Evolutionary conservation across 92 coral and sea anemone genomes (phyloP).

Genomic region (Phenganax stokvisi): DNA sequence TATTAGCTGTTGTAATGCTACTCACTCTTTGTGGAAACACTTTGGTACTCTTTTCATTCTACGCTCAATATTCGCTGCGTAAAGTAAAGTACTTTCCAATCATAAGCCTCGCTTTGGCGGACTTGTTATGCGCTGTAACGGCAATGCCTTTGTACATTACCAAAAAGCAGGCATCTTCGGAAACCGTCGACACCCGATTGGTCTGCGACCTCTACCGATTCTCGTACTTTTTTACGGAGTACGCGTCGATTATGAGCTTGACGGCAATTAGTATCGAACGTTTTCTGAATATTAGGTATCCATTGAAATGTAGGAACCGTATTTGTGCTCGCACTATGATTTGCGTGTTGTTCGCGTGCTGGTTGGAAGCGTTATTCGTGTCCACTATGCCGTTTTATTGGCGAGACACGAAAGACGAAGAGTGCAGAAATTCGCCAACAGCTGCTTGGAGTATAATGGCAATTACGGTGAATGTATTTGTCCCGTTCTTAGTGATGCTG

Average conservation of each 20-base stretch:
- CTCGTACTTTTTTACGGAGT: constrained; percentile 87
- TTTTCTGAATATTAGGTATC: constrained; percentile 65
- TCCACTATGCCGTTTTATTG: constrained; percentile 79
- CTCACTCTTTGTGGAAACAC: constrained; percentile 78
- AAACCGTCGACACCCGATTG: constrained; percentile 27
- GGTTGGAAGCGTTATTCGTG: constrained; percentile 69
- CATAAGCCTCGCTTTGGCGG: constrained; percentile 81
- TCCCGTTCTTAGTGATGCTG: constrained; percentile 76
- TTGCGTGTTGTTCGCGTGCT: constrained; percentile 50
- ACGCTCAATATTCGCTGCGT: constrained; percentile 69
- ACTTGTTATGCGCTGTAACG: constrained; percentile 70
- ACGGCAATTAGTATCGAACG: constrained; percentile 91
- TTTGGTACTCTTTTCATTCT: constrained; percentile 69
- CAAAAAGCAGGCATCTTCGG: constrained; percentile 56
- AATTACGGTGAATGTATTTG: constrained; percentile 64
- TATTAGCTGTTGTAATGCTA: constrained; percentile 50
- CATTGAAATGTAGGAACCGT: constrained; percentile 64
- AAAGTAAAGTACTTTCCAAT: constrained; percentile 81
- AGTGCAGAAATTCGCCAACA: constrained; percentile 78
- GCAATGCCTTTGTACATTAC: constrained; percentile 91
- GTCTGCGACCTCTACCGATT: constrained; percentile 64
- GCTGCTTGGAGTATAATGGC: constrained; percentile 92
- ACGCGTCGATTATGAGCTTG: constrained; percentile 83
- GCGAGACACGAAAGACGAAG: constrained; percentile 46
- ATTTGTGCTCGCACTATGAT: constrained; percentile 58